Evolutionary conservation across 2,113 vertebrate species (phyloP), one percentile per base, ranked within the genome.

Genomic region (Chaetodon auriga): DNA sequence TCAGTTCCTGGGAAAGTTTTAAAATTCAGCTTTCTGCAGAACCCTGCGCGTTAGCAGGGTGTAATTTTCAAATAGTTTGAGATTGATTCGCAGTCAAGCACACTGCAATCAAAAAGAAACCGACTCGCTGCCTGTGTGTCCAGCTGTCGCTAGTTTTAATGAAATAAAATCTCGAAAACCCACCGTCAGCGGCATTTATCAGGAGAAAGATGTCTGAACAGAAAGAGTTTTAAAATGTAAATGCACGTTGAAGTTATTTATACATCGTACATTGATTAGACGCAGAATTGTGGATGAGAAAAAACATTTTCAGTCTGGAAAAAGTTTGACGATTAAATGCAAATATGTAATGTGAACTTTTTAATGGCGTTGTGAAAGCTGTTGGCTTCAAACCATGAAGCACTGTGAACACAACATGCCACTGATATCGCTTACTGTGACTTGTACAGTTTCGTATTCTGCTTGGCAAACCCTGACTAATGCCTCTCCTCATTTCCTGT

Each of bases 21-120:
- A 9, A 11, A 45, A 64, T 19, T n/a, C n/a, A 54, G 16, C 36
- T n/a, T 48, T 38, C 13, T 2, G 0, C 21, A 51, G 7, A 49
- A 23, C 51, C 57, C 1, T 58, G 36, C 19, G 18, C 62, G 13
- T 46, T 35, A 19, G 54, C 19, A 45, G 62, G 48, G 25, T 35
- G 30, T 79, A 4, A 57, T 77, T 72, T 64, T 18, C n/a, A 62
- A 68, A 21, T 14, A 18, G n/a, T 62, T 48, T 25, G 7, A 46
- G 45, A 80, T 75, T 62, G 55, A 68, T 55, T 64, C 75, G 2
- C 35, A 72, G 25, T 76, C 48, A 36, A 65, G 49, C 68, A 36
- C 46, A 8, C 5, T 30, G n/a, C 25, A 73, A 71, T 76, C 49
- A 78, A 23, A 80, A 23, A 57, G 30, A 54, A 62, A 66, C 35